These are phyloP conservation scores for Drosophila greeni DNA, from an alignment of 2,888 invertebrate genomes.

Conservation along the genomic window DNA sequence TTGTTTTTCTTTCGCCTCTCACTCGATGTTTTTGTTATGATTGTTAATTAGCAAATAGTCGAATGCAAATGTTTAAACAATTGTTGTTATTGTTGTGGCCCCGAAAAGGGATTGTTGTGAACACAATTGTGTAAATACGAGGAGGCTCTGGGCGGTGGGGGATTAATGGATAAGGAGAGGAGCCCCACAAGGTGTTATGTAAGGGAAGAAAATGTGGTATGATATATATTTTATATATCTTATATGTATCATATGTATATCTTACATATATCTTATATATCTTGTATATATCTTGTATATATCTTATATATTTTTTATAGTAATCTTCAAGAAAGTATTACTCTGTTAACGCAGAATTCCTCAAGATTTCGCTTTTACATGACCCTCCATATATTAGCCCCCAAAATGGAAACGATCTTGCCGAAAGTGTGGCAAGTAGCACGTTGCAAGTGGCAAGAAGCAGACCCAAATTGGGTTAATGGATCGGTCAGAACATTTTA, in stretches of 20 bases:
- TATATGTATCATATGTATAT: neutral
- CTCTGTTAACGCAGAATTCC: neutral
- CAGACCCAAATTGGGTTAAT: constrained; percentile 29
- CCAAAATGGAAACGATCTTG: constrained; percentile 4
- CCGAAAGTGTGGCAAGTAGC: constrained; percentile 11
- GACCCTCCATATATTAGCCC: constrained; percentile 8
- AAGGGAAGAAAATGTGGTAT: too few relatives aligned
- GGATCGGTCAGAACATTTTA: constrained; percentile 7
- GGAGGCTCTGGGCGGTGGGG: neutral
- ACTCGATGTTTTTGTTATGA: constrained; percentile 35
- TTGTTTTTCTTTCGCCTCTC: constrained; percentile 20
- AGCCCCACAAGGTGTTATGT: neutral
- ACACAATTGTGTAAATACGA: constrained; percentile 19
- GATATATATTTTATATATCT: neutral
- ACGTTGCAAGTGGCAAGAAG: constrained; percentile 5
- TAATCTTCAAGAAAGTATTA: neutral
- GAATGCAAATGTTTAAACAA: constrained; percentile 57
- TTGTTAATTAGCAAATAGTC: constrained; percentile 63
- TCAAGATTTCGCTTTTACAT: neutral
- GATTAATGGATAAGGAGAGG: neutral
- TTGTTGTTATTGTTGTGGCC: constrained; percentile 36
- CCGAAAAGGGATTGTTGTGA: neutral
- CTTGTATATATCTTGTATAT: neutral
- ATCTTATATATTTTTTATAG: neutral
- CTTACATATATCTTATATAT: neutral